A percentile compares a stretch with the other conserved stretches of the same genome.
These are phyloP conservation scores for Drosophila lacicola DNA, from an alignment of 2,888 invertebrate species.

Conservation along the genomic window DNA sequence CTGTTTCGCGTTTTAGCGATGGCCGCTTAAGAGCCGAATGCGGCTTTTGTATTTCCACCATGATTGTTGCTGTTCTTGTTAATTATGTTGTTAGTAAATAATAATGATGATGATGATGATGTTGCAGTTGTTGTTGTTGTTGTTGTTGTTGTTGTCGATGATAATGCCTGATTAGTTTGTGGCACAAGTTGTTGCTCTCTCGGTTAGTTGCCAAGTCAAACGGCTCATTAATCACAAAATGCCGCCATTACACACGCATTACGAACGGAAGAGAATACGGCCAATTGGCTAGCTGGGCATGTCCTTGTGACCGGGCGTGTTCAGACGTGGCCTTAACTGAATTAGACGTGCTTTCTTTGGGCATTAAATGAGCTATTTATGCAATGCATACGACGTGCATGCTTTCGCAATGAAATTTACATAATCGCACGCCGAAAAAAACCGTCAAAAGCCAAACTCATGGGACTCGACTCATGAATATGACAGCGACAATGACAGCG, in stretches of 20 bases:
- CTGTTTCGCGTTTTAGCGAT: constrained; percentile 84
- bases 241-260: constrained; percentile 57
- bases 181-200: constrained; percentile 22
- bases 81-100: constrained; percentile 22
- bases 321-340: constrained; percentile 10
- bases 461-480: constrained; percentile 11
- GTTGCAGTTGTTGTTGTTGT: background rate
- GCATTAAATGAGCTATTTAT: constrained; percentile 77
- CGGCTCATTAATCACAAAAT: constrained; percentile 71
- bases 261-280: constrained; percentile 13
- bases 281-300: background rate
- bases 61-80: constrained; percentile 39
- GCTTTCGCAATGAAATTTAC: constrained; percentile 66
- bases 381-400: constrained; percentile 48
- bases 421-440: constrained; percentile 55
- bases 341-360: constrained; percentile 37
- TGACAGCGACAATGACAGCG: constrained; percentile 34
- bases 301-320: background rate
- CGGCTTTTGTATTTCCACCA: constrained; percentile 85
- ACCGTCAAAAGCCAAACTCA: no score
- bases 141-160: constrained; percentile 15
- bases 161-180: constrained; percentile 28
- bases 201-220: constrained; percentile 45
- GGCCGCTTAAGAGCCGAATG: constrained; percentile 83
- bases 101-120: constrained; percentile 13